These are phyloP conservation scores for Bombus pyrosoma DNA, from an alignment of 1,140 invertebrate genomes.

Conservation along the genomic window DNA sequence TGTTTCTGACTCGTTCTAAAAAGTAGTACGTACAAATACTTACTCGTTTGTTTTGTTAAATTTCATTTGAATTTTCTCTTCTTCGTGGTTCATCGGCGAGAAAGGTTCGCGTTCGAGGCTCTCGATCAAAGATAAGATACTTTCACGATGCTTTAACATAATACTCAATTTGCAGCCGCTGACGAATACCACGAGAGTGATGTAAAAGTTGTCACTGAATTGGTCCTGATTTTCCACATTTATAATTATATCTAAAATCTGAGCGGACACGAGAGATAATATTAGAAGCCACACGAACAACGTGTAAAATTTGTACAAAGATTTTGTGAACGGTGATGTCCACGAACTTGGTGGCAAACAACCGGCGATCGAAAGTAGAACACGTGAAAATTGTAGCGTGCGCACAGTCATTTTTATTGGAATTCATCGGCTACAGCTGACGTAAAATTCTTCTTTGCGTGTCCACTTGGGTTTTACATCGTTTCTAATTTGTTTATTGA, in stretches of 20 bases:
- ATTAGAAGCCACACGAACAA: neutral
- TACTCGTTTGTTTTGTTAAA: slow-evolving; percentile 55
- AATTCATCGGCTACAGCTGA: neutral
- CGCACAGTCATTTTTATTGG: neutral
- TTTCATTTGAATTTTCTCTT: slow-evolving; percentile 53
- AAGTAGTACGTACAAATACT: neutral
- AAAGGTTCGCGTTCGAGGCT: slow-evolving; percentile 46
- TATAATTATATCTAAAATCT: slow-evolving; percentile 44
- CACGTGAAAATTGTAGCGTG: neutral
- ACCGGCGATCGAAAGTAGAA: neutral
- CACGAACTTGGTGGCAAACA: slow-evolving; percentile 32
- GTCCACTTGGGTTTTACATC: neutral
- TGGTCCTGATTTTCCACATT: slow-evolving; percentile 41
- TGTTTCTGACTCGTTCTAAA: neutral
- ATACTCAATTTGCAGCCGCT: slow-evolving; percentile 32
- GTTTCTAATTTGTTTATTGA: neutral
- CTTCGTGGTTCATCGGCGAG: slow-evolving; percentile 30
- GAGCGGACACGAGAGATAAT: slow-evolving; percentile 3
- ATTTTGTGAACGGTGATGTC: slow-evolving; percentile 32
- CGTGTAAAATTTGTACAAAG: slow-evolving; percentile 33
- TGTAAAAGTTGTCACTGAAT: slow-evolving; percentile 52
- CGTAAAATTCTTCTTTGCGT: too few relatives aligned
- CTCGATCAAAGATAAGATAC: slow-evolving; percentile 3
- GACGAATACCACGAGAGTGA: slow-evolving; percentile 18
- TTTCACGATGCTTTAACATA: slow-evolving; percentile 26